Conservation (phyloP, 2,888 invertebrate species). For the Caenorhabditis imperialis region DNA sequence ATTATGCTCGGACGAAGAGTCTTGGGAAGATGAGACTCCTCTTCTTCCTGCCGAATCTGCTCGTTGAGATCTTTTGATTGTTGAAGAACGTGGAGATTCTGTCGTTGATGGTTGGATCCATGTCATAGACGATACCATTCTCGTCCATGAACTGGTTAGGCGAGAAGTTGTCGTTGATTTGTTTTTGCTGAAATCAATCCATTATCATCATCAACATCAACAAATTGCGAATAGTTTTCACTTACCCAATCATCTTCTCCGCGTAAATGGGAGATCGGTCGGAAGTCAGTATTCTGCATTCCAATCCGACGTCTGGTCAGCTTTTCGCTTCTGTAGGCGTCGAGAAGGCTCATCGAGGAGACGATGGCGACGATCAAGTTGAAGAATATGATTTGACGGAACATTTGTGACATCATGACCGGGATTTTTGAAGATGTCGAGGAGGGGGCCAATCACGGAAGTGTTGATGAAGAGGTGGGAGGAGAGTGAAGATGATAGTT, state of each 20-base stretch:
- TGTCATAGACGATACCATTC: constrained; percentile 63
- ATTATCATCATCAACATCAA: neutral
- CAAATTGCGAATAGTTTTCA: too few relatives aligned
- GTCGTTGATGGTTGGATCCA: constrained; percentile 62
- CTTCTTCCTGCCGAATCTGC: constrained; percentile 54
- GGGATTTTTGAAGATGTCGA: constrained; percentile 8
- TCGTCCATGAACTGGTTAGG: constrained; percentile 66
- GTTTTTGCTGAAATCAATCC: constrained; percentile 54
- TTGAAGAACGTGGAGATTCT: constrained; percentile 55
- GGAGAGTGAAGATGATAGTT: constrained; percentile 45
- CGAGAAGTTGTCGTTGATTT: constrained; percentile 57
- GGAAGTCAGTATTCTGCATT: constrained; percentile 59
- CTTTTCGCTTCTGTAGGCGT: constrained; percentile 60
- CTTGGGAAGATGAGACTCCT: constrained; percentile 42
- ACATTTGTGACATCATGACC: constrained; percentile 27
- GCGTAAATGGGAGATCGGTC: constrained; percentile 59
- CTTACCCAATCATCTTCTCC: constrained; percentile 67
- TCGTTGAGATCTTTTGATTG: constrained; percentile 43
- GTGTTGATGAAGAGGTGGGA: constrained; percentile 24
- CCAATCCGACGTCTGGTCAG: constrained; percentile 57
- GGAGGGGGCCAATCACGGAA: constrained; percentile 5
- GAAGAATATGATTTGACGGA: constrained; percentile 42
- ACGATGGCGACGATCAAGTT: constrained; percentile 32
- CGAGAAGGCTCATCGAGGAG: constrained; percentile 59
- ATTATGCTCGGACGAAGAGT: constrained; percentile 19